Evolutionary conservation across 2,113 vertebrate species (phyloP).

Genomic region (Thunnus thynnus): DNA sequence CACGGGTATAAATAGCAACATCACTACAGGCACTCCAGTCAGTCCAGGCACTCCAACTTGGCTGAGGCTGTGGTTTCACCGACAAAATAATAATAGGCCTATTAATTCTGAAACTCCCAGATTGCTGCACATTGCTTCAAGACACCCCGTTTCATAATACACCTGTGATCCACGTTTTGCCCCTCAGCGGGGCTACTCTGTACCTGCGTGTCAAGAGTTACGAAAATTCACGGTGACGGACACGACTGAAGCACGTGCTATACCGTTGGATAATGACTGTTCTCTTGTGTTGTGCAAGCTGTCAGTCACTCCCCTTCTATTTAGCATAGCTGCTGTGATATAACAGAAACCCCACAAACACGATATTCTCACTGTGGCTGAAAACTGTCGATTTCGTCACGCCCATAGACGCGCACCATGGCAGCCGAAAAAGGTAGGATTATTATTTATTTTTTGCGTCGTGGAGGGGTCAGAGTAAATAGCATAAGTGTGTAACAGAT

Average conservation of each 20-base stretch:
- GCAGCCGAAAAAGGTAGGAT: slow-evolving; percentile 71
- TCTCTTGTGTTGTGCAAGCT: neutral
- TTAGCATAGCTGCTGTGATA: slow-evolving; percentile 4
- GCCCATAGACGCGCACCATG: slow-evolving; percentile 60
- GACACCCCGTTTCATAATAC: too few relatives aligned
- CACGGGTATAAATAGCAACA: neutral
- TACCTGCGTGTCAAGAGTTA: too few relatives aligned
- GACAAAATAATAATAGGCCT: too few relatives aligned
- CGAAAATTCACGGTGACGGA: neutral
- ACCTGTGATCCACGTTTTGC: neutral
- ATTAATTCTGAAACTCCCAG: too few relatives aligned
- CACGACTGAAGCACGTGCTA: neutral
- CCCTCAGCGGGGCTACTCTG: too few relatives aligned
- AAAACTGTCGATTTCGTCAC: neutral
- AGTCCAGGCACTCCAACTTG: too few relatives aligned
- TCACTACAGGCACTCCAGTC: too few relatives aligned
- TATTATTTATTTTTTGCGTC: accelerated
- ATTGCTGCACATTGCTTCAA: too few relatives aligned
- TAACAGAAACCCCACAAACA: neutral
- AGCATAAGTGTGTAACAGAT: too few relatives aligned
- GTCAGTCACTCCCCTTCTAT: neutral
- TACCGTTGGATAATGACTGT: neutral
- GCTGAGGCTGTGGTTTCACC: too few relatives aligned
- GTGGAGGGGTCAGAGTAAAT: neutral
- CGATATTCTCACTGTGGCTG: neutral